Evolutionary conservation across 1,140 invertebrate genomes (phyloP), one percentile per base, ranked within the genome.

Genomic region (Dendroctonus ponderosae): DNA sequence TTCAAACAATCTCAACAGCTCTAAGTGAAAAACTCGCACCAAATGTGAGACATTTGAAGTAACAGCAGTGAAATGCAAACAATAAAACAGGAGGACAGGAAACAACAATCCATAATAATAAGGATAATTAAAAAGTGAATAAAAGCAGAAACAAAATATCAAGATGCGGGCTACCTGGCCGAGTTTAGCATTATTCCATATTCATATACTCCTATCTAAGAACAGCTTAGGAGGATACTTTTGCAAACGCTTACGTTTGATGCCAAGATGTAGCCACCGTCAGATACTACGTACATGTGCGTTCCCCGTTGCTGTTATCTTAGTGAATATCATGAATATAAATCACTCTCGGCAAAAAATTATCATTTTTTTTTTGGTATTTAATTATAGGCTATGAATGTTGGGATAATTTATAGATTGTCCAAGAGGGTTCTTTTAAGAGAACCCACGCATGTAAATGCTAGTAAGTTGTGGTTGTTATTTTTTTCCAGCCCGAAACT

Each of bases 361-460:
- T 26, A 26, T 26, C 26, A 52, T 51, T 62, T 38, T 52, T 51
- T 62, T 62, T 62, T 62, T 43, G 48, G 60, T 62, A 62, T 62
- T 62, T 62, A 62, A 62, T 62, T 62, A 62, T 62, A 62, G 48
- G 48, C 49, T 62, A 50, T 40, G 40, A 52, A 51, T 62, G 49
- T 59, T 41, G 60, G 49, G 48, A 62, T 62, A 62, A 62, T 62
- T 62, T 62, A 62, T 62, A 64, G 62, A 64, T 57, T 64, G 51
- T 57, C 62, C 62, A 57, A 43, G 42, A 44, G 44, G 41, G 41
- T 38, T 64, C 41, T 64, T 56, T 62, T 62, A 12, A 52, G 60
- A 43, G 38, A 62, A 52, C 60, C 60, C 60, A 62, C 60, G 49
- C 60, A 62, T 52, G 60, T 42, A 52, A 62, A 62, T 51, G 43